Percentiles rank a stretch among this genome's conserved stretches.
phyloP scores from a whole-genome alignment of 1,140 invertebrate genomes.

The Eueides isabella region DNA sequence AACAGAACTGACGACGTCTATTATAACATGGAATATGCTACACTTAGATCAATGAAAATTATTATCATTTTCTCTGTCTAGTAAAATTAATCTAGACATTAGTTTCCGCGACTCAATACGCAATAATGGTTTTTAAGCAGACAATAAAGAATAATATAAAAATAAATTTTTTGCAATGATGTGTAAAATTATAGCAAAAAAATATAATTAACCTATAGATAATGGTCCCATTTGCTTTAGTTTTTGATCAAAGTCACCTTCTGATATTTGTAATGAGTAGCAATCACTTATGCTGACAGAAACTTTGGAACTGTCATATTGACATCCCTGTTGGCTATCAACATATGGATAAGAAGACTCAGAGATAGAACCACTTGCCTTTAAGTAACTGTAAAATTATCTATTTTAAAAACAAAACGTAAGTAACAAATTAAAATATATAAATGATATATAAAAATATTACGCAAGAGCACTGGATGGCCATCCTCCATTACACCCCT shows the following conservation, averaged over 20 bases:
- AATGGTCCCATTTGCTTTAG: conserved; percentile 13
- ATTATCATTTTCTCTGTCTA: too few species aligned
- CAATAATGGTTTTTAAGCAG: too few species aligned
- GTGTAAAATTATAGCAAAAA: too few species aligned
- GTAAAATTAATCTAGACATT: too few species aligned
- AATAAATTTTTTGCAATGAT: too few species aligned
- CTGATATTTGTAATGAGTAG: background rate
- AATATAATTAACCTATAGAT: conserved; percentile 19
- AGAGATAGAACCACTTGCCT: background rate
- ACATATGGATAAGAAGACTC: background rate
- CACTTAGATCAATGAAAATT: too few species aligned
- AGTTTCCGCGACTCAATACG: too few species aligned
- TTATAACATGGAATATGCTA: too few species aligned
- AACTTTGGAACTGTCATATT: background rate
- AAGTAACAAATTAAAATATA: background rate
- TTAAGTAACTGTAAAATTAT: background rate
- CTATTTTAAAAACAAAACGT: background rate
- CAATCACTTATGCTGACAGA: background rate
- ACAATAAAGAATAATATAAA: too few species aligned
- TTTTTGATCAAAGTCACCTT: conserved; percentile 17
- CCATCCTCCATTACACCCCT: background rate
- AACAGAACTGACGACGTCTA: too few species aligned
- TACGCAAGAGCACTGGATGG: background rate
- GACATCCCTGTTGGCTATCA: background rate
- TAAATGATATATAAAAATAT: background rate